These are phyloP conservation scores for Asobara japonica DNA, from an alignment of 1,140 invertebrate genomes.

Conservation along the genomic window DNA sequence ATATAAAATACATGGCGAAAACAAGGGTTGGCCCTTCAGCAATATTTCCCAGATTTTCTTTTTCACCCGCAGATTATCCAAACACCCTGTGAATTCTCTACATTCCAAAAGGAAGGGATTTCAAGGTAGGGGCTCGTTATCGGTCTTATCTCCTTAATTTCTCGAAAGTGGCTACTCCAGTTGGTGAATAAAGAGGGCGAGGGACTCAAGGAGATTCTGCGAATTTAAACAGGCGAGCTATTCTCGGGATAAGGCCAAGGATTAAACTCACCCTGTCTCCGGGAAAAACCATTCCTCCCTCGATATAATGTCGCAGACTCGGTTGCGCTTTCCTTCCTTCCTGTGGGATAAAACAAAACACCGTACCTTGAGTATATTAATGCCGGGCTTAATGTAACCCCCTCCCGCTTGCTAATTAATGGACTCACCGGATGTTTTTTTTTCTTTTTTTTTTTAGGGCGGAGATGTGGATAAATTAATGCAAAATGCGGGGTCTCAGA, in stretches of 20 bases:
- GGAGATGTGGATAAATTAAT: no score
- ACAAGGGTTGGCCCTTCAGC: not conserved
- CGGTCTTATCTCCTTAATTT: constrained; percentile 52
- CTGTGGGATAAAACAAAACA: constrained; percentile 68
- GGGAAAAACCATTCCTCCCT: constrained; percentile 21
- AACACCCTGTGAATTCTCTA: constrained; percentile 9
- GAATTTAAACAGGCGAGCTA: constrained; percentile 63
- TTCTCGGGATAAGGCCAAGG: constrained; percentile 54
- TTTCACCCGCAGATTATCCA: constrained; percentile 8
- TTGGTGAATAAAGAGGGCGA: constrained; percentile 9
- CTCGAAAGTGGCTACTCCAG: constrained; percentile 44
- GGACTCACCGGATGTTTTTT: constrained; percentile 60
- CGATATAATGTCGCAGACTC: constrained; percentile 28
- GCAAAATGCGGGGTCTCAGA: no score
- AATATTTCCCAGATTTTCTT: constrained; percentile 18
- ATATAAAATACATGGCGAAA: no score
- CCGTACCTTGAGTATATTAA: constrained; percentile 65
- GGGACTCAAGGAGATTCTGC: constrained; percentile 49
- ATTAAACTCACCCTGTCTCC: constrained; percentile 49
- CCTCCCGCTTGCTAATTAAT: constrained; percentile 64
- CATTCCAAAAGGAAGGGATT: constrained; percentile 12
- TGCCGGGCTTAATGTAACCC: constrained; percentile 65
- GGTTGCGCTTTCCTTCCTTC: constrained; percentile 52
- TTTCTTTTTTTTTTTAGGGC: not conserved
- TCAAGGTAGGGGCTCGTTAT: constrained; percentile 42